These are phyloP conservation scores for Bucco capensis DNA, from an alignment of 2,113 vertebrate species.

Conservation along the genomic window DNA sequence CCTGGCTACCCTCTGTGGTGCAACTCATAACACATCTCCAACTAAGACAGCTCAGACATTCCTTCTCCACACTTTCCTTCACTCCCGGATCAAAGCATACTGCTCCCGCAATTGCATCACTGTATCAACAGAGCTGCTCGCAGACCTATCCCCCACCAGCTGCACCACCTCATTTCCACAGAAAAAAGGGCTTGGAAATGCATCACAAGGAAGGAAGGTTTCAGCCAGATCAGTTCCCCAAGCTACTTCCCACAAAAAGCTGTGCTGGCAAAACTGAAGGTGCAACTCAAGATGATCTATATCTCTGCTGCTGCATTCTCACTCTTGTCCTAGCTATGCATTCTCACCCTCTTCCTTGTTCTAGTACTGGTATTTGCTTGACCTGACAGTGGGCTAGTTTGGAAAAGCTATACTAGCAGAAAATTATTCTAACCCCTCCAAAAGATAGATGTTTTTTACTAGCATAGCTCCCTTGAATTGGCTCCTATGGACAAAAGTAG, in stretches of 20 bases:
- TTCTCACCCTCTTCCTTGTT: not conserved
- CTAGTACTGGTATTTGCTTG: not conserved
- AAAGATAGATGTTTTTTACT: not conserved
- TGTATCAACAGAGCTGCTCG: not conserved
- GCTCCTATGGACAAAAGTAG: not conserved
- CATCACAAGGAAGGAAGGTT: not conserved
- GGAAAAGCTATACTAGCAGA: not conserved
- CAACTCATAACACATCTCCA: not conserved
- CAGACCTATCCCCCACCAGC: not conserved
- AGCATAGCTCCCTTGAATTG: not conserved
- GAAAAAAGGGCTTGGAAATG: not conserved
- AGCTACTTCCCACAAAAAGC: not conserved
- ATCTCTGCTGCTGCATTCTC: not conserved
- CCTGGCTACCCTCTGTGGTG: not conserved
- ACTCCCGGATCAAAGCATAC: fast-evolving
- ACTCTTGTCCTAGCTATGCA: not conserved
- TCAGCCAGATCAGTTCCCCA: not conserved
- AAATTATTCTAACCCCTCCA: not conserved
- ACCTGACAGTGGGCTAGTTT: not conserved
- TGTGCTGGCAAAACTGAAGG: not conserved
- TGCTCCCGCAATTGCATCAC: not conserved
- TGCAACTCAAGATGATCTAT: not conserved
- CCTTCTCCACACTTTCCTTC: not conserved
- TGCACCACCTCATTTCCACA: no score
- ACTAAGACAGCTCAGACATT: not conserved